A percentile compares a stretch with the other conserved stretches of the same genome.
Evolutionary conservation across 2,113 vertebrate species (phyloP).

Genomic region (Hemicordylus capensis): DNA sequence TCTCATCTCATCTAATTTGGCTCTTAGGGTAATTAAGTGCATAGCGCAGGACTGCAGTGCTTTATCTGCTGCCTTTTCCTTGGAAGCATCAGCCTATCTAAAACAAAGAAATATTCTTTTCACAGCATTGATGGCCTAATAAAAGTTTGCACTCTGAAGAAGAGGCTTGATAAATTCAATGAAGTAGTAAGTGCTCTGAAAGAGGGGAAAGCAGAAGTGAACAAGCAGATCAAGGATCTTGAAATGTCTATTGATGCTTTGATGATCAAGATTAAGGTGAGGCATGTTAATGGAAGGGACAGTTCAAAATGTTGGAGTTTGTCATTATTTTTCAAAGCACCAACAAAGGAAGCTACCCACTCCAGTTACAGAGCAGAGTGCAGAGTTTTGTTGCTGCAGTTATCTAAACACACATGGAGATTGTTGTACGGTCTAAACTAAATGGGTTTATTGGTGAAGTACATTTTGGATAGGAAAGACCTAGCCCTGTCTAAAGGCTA

Average conservation of each 20-base stretch:
- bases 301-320: too few species aligned
- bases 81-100: not conserved
- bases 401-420: too few species aligned
- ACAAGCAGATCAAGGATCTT: slow-evolving; percentile 85
- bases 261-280: slow-evolving; percentile 91
- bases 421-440: too few species aligned
- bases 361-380: too few species aligned
- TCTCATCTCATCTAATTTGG: too few species aligned
- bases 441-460: too few species aligned
- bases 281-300: slow-evolving; percentile 19
- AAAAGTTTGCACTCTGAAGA: slow-evolving; percentile 89
- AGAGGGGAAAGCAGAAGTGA: slow-evolving; percentile 92
- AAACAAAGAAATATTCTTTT: slow-evolving; percentile 18
- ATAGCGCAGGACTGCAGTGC: not conserved
- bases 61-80: not conserved
- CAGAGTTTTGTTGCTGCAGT: too few species aligned
- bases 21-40: too few species aligned
- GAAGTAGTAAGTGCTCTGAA: slow-evolving; percentile 90
- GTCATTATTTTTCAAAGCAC: too few species aligned
- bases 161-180: slow-evolving; percentile 86
- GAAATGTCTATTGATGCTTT: slow-evolving; percentile 85
- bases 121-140: slow-evolving; percentile 90
- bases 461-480: too few species aligned
- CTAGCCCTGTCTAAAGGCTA: too few species aligned
- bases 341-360: too few species aligned